These are phyloP conservation scores for Amblyopsis rosae DNA, from an alignment of 2,113 vertebrate genomes.

Conservation along the genomic window DNA sequence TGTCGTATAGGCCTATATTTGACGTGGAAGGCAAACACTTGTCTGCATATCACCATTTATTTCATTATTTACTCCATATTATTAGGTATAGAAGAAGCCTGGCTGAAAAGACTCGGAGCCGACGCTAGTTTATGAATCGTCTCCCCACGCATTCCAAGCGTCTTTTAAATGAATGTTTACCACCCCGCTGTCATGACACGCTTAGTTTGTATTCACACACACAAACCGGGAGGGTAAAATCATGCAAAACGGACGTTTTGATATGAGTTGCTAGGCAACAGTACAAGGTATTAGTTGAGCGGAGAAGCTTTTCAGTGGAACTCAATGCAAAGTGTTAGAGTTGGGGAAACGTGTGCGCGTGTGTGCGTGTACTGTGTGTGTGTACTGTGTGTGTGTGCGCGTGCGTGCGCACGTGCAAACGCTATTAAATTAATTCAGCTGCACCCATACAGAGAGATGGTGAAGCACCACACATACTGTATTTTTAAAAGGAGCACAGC, in stretches of 20 bases:
- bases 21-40: no score
- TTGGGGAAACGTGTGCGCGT: slow-evolving; percentile 26
- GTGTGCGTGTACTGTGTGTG: not conserved
- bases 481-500: not conserved
- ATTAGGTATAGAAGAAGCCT: no score
- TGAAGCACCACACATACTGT: slow-evolving; percentile 15
- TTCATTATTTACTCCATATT: no score
- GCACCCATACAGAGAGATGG: slow-evolving; percentile 19
- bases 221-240: slow-evolving; percentile 25
- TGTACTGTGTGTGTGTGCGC: slow-evolving; percentile 7
- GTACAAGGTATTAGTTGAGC: slow-evolving; percentile 52
- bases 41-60: no score
- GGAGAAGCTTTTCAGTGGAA: slow-evolving; percentile 50
- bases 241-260: slow-evolving; percentile 58
- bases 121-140: slow-evolving; percentile 42
- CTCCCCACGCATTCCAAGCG: slow-evolving; percentile 28
- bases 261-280: slow-evolving; percentile 75
- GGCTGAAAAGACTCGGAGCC: no score
- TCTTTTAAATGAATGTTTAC: slow-evolving; percentile 20
- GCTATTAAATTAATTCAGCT: slow-evolving; percentile 55
- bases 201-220: slow-evolving; percentile 48
- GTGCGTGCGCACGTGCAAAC: slow-evolving; percentile 7
- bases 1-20: no score
- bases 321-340: slow-evolving; percentile 61
- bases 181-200: slow-evolving; percentile 28